phyloP scores from a whole-genome alignment of 2,888 invertebrate genomes.

The Temnothorax unifasciatus region DNA sequence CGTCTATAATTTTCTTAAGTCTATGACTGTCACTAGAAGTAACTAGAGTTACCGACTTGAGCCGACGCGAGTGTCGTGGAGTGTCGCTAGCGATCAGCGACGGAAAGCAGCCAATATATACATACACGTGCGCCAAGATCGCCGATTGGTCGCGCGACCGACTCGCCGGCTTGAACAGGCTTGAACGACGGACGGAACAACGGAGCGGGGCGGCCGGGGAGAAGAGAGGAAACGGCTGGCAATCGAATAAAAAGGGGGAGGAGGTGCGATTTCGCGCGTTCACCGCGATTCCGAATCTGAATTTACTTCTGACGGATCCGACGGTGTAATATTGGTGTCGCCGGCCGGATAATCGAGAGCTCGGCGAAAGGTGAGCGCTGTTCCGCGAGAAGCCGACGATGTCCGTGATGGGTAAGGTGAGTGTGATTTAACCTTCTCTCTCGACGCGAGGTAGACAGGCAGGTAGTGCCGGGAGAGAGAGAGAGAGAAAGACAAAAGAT shows the following conservation, averaged over 20 bases:
- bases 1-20: no score
- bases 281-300: conserved; percentile 77
- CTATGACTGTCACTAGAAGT: no score
- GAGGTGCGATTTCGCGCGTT: conserved; percentile 84
- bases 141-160: not conserved
- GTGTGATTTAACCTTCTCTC: conserved; percentile 67
- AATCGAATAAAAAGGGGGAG: conserved; percentile 84
- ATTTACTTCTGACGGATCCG: conserved; percentile 73
- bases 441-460: not conserved
- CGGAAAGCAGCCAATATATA: not conserved
- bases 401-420: conserved; percentile 86
- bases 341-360: conserved; percentile 51
- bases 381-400: conserved; percentile 76
- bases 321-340: conserved; percentile 25
- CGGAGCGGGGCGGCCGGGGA: conserved; percentile 64
- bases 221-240: conserved; percentile 79
- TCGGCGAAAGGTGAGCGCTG: conserved; percentile 42
- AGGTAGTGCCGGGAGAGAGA: not conserved
- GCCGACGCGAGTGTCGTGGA: not conserved
- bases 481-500: not conserved
- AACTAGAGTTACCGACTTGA: not conserved
- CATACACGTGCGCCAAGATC: not conserved
- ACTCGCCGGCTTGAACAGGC: not conserved
- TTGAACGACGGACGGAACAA: not conserved
- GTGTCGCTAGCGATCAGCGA: not conserved